Base-by-base conservation (phyloP, 1,140 invertebrate species). In the Drosophila orosa region DNA sequence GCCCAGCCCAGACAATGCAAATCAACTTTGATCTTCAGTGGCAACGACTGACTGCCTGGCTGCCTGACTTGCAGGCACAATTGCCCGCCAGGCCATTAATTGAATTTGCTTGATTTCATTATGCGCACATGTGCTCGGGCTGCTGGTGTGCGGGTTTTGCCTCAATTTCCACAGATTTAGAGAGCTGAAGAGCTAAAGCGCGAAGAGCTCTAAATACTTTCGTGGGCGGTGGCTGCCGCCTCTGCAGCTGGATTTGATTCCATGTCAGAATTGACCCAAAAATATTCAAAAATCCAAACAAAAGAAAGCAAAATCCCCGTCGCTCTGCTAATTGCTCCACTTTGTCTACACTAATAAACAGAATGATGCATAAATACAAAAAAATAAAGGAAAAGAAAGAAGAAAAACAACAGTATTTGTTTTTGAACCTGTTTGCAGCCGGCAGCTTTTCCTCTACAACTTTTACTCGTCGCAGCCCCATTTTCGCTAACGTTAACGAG, bases 61-160 rank as follows among this genome's bases (percentile, higher is more conserved):
- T 17, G 56, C 54, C 50, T 25, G 48, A 40, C 57, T 61, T 56
- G 56, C 59, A 61, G 66, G 45, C 66, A 68, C 61, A 82, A 78
- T 68, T 72, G 68, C 61, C 59, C 27, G 60, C 61, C 44, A 31
- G 42, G 27, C 40, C 66, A 65, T 87, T 72, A 87, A 86, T 83
- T 79, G 71, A 86, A 86, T 86, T 68, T 66, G 65, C 79, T 83
- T 87, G 69, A 86, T 86, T 86, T 87, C 47, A 86, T 86, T 66
- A 78, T 72, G 74, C 25, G 50, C 42, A 55, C 31, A 58, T 47
- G 48, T 47, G 48, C 25, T 33, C 40, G 48, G 29, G 37, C 39
- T 29, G 27, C 35, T 48, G 24, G 17, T 42, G 45, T 72, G 68
- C 45, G 47, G 65, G 55, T 10, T 54, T 22, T 73, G 47, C 29